Base-by-base conservation (phyloP, 2,797 vertebrate species). In the Sternotherus odoratus region DNA sequence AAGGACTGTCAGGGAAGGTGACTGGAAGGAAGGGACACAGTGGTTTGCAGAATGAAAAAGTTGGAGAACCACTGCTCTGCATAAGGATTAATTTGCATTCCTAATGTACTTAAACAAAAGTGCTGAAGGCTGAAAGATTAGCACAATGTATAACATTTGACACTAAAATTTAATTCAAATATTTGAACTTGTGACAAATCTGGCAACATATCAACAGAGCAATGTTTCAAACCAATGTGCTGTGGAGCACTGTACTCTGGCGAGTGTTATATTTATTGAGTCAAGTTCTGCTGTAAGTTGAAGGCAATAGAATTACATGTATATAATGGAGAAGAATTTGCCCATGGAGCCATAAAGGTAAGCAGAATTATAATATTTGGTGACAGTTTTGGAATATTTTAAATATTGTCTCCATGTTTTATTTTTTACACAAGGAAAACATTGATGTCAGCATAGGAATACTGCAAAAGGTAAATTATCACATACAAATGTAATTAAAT, bases 401-500 rank as follows among this genome's bases (percentile, higher is more conserved):
- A 77, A 36, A 83, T 90, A 30, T 50, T 60, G 2, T 84, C 53
- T 6, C 75, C 26, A 15, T 49, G 3, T 2, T 91, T 87, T 81
- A 60, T 77, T 89, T 91, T 79, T 75, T 82, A 84, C 91, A 81
- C 7, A 69, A 11, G 19, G 12, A 79, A 90, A 92, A 89, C 82
- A 8, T 4, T 81, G 36, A 90, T 77, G 43, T 77, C 51, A 86
- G 2, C 30, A 88, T 88, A 94, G 83, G 92, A 91, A 28, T 87
- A n/a, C 23, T 66, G 72, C 89, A 89, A 95, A 95, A 11, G 77
- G 79, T 79, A 95, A 96, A 95, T 94, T 92, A 92, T 85, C 36
- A 15, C 54, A 26, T 53, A 82, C 88, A 96, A 95, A 92, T 91
- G 57, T 4, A 82, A 53, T 60, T 75, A 63, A 88, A 93, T 87